Evolutionary conservation across 2,888 invertebrate species (phyloP), one percentile per base, ranked within the genome.

Genomic region (Xylota sylvarum): DNA sequence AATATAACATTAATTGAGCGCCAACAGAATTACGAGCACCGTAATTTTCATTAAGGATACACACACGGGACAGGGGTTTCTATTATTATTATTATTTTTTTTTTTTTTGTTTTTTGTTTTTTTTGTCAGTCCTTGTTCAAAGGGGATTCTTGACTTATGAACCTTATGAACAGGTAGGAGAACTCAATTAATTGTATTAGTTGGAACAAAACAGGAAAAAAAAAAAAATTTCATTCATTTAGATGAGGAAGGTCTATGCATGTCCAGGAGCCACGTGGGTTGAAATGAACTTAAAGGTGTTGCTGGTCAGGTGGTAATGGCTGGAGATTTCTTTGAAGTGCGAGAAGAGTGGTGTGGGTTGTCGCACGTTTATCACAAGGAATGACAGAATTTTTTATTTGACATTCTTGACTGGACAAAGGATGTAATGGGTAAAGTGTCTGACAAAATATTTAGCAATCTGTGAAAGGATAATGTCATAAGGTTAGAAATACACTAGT

Each of bases 1-100:
- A 48, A 40, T 56, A 40, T 56, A 40, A 72, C 12, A 65, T 73
- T 60, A 83, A 73, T 62, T 35, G 60, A 62, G 58, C 58, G 46
- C 32, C 12, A 72, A 67, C 60, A 50, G 43, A 43, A 58, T 23
- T 14, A 48, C 43, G 43, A 65, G 48, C 37, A 60, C 40, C 23
- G 50, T 37, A 64, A 40, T 65, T 77, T 65, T 64, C 40, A 77
- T 58, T 60, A 70, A 60, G 48, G 30, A 32, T 10, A 55, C 40
- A 27, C 6, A 37, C 52, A 6, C 27, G 14, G 23, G 27, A 7
- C 14, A 30, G 19, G 32, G 14, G 30, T 43, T 43, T 48, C 52
- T 23, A 23, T n/a, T 14, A 32, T 35, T 32, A 1, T 65, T n/a
- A n/a, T n/a, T n/a, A n/a, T n/a, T n/a, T n/a, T n/a, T n/a, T n/a